phyloP scores from a whole-genome alignment of 2,888 invertebrate species.

The Cryptus viduatorius region DNA sequence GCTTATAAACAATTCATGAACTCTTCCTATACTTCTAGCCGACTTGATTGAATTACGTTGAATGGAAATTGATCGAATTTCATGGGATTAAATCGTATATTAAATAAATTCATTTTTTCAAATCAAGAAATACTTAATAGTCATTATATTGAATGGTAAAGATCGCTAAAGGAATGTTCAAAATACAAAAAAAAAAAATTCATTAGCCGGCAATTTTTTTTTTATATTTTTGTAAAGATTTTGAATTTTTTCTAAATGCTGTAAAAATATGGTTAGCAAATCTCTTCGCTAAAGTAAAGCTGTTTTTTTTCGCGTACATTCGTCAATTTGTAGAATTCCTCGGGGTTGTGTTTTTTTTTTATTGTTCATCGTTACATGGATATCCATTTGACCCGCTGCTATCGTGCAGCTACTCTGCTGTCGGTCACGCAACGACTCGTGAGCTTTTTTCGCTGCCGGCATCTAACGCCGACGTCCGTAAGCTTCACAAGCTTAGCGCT shows the following conservation, averaged over 20 bases:
- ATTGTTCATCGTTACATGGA: neutral
- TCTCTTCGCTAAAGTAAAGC: too few species aligned
- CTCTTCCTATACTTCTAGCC: neutral
- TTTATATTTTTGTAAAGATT: too few species aligned
- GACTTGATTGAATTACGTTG: neutral
- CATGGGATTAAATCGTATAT: neutral
- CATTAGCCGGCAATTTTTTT: too few species aligned
- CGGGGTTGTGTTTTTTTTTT: neutral
- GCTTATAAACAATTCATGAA: constrained; percentile 9
- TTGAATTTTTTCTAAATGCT: too few species aligned
- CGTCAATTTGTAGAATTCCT: neutral
- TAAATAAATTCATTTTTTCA: neutral
- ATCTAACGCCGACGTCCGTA: constrained; percentile 32
- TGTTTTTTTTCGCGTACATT: neutral
- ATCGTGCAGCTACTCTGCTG: neutral
- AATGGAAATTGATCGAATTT: neutral
- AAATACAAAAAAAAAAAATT: too few species aligned
- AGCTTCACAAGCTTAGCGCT: neutral
- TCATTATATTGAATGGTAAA: too few species aligned
- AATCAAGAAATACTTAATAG: too few species aligned
- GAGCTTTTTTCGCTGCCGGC: constrained; percentile 19
- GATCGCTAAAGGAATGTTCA: too few species aligned
- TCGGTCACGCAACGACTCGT: neutral
- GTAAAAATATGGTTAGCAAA: too few species aligned
- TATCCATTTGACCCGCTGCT: neutral